A percentile compares a stretch with the other conserved stretches of the same genome.
These are phyloP conservation scores for Osmoderma eremita DNA, from an alignment of 2,888 invertebrate genomes.

Conservation along the genomic window DNA sequence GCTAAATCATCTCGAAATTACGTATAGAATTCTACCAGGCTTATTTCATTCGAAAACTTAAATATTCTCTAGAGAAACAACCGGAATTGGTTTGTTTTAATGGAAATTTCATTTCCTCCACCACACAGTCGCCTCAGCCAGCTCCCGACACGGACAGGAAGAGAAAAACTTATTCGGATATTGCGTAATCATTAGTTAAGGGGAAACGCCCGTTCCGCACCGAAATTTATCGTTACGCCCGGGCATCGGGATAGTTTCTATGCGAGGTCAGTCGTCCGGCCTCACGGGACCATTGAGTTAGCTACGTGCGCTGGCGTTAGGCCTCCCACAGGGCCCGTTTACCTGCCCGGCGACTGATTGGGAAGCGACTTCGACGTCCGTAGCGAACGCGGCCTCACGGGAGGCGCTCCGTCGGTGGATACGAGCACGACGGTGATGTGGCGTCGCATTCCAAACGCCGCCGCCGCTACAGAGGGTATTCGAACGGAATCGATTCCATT, in stretches of 20 bases:
- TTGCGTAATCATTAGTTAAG: constrained; percentile 35
- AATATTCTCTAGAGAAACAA: constrained; percentile 7
- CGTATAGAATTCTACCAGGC: no score
- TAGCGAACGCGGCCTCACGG: constrained; percentile 15
- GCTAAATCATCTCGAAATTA: no score
- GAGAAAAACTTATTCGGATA: constrained; percentile 25
- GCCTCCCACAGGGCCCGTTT: constrained; percentile 62
- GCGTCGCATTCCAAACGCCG: background rate
- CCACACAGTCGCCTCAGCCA: background rate
- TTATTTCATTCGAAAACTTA: background rate
- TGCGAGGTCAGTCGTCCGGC: constrained; percentile 51
- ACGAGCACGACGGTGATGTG: background rate
- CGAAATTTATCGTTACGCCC: constrained; percentile 61
- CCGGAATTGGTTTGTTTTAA: constrained; percentile 21
- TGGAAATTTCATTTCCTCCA: constrained; percentile 29
- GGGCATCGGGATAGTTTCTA: constrained; percentile 55
- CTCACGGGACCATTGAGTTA: constrained; percentile 63
- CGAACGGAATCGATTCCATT: constrained; percentile 21
- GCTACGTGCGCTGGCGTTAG: constrained; percentile 59
- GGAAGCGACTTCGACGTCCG: constrained; percentile 53
- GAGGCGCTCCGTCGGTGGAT: constrained; percentile 8
- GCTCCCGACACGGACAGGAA: background rate
- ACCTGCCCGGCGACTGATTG: constrained; percentile 65
- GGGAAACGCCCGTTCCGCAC: constrained; percentile 45
- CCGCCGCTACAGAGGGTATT: background rate